Evolutionary conservation across 2,888 invertebrate species (phyloP).

Genomic region (Schizaphis graminum): DNA sequence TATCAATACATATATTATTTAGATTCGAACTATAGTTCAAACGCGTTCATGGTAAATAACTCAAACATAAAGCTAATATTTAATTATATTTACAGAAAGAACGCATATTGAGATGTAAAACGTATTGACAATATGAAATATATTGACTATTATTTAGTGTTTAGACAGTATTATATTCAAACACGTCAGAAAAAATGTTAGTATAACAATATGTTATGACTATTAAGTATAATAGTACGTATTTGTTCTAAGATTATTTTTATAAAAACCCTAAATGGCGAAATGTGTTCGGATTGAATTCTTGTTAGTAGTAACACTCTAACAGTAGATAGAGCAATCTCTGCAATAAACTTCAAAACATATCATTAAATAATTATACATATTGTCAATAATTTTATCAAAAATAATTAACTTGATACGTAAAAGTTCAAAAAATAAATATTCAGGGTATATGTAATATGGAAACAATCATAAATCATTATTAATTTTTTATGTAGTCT

Average conservation of each 20-base stretch:
- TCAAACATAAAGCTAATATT: neutral
- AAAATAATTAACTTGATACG: neutral
- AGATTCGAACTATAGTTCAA: too few species aligned
- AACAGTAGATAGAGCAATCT: neutral
- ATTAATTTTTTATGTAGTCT: neutral
- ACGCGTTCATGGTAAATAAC: too few species aligned
- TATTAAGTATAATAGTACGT: neutral
- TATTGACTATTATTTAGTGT: neutral
- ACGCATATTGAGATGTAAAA: neutral
- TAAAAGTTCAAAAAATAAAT: neutral
- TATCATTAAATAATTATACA: neutral
- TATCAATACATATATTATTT: too few species aligned
- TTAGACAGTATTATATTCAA: neutral
- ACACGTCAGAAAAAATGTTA: neutral
- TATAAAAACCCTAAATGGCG: neutral
- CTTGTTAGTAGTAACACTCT: neutral
- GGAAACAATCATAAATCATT: neutral
- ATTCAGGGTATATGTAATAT: too few species aligned
- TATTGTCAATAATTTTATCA: neutral
- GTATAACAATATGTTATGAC: neutral
- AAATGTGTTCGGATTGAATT: neutral
- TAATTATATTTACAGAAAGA: neutral
- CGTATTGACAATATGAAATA: neutral
- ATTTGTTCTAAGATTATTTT: slow-evolving; percentile 7
- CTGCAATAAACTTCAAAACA: neutral